Percentiles rank a stretch among this genome's conserved stretches.
Conservation (phyloP, 2,797 vertebrate genomes). For the Tenualosa thibaudeaui region DNA sequence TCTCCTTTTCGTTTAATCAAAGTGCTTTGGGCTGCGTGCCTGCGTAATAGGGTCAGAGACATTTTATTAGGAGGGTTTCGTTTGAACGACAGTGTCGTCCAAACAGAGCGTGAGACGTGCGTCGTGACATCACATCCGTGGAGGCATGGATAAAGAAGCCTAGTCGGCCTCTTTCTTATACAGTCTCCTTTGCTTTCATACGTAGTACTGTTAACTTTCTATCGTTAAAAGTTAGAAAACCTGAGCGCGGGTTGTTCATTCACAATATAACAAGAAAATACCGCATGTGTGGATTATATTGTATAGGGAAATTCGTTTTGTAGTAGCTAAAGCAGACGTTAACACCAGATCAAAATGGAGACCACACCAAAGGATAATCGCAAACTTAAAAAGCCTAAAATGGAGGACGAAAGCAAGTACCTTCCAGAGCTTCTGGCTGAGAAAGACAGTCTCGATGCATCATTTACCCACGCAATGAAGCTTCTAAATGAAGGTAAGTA, state of each 20-base stretch:
- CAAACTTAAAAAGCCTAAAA: slow-evolving; percentile 67
- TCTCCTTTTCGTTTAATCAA: too few relatives aligned
- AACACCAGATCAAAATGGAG: background rate
- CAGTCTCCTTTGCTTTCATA: too few relatives aligned
- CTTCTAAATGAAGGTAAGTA: slow-evolving; percentile 84
- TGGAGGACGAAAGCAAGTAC: slow-evolving; percentile 92
- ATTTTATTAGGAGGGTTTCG: too few relatives aligned
- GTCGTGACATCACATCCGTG: slow-evolving; percentile 17
- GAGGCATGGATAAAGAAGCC: background rate
- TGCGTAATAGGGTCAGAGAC: too few relatives aligned
- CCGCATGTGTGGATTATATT: background rate
- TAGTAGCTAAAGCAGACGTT: background rate
- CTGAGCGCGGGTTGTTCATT: too few relatives aligned
- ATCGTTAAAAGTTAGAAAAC: background rate
- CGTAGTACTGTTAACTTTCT: too few relatives aligned
- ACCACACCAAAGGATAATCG: slow-evolving; percentile 21
- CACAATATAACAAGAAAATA: background rate
- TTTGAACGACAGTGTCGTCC: too few relatives aligned
- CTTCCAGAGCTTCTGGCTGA: slow-evolving; percentile 94
- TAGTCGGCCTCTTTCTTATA: background rate
- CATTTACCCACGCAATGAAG: slow-evolving; percentile 95
- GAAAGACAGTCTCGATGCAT: slow-evolving; percentile 94
- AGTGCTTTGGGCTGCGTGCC: too few relatives aligned
- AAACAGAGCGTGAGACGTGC: background rate
- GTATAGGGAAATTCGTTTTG: background rate